phyloP scores from a whole-genome alignment of 2,888 invertebrate species.

The Mythimna lalbum region DNA sequence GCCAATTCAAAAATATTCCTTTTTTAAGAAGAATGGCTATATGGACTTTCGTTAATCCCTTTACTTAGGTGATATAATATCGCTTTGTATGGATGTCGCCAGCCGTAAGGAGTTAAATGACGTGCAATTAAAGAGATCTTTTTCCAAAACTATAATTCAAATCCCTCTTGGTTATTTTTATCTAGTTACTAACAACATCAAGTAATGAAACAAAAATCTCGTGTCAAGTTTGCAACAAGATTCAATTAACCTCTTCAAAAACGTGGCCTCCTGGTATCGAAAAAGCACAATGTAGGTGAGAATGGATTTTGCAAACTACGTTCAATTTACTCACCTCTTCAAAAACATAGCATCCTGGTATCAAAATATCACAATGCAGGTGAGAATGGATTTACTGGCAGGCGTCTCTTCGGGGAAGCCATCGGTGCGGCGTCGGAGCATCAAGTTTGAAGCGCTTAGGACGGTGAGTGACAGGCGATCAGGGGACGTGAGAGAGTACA shows the following conservation, averaged over 20 bases:
- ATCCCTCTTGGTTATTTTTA: no score
- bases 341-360: constrained; percentile 11
- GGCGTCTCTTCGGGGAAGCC: constrained; percentile 11
- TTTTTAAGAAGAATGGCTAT: no score
- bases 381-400: constrained; percentile 19
- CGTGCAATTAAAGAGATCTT: no score
- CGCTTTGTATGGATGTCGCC: no score
- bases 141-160: no score
- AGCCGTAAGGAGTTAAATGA: no score
- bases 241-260: constrained; percentile 11
- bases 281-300: constrained; percentile 13
- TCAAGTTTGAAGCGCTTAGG: constrained; percentile 25
- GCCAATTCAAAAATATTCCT: no score
- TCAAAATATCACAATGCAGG: constrained; percentile 8
- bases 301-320: background rate
- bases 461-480: constrained; percentile 36
- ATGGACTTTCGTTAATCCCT: no score
- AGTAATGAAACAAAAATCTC: background rate
- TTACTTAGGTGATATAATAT: no score
- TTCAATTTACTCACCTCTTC: constrained; percentile 15
- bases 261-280: constrained; percentile 12
- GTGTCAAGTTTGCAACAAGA: background rate
- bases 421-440: constrained; percentile 10
- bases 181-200: background rate
- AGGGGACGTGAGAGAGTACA: background rate